Evolutionary conservation across 2,888 invertebrate species (phyloP).

Genomic region (Allygus modestus): DNA sequence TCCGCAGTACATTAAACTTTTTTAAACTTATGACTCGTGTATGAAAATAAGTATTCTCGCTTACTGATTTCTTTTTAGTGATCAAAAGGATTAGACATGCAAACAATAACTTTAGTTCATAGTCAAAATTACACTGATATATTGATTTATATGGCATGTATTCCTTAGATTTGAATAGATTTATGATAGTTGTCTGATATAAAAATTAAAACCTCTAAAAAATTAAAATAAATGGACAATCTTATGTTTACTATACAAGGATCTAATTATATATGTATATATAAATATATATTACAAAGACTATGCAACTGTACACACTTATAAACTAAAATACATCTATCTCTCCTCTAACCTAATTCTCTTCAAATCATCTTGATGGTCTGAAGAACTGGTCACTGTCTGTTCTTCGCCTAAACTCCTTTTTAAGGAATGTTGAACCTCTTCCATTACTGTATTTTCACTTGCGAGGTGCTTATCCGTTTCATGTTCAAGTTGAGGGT

Average conservation of each 20-base stretch:
- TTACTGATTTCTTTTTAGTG: too few species aligned
- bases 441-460: not conserved
- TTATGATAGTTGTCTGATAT: not conserved
- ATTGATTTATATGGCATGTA: not conserved
- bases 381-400: slow-evolving; percentile 52
- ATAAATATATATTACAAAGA: slow-evolving; percentile 42
- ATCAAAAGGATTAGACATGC: too few species aligned
- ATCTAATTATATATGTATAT: slow-evolving; percentile 29
- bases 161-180: slow-evolving; percentile 42
- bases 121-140: too few species aligned
- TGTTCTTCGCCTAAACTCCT: slow-evolving; percentile 55
- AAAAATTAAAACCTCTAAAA: not conserved
- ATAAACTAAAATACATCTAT: slow-evolving; percentile 31
- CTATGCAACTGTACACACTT: slow-evolving; percentile 33
- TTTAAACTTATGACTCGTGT: too few species aligned
- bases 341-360: slow-evolving; percentile 42
- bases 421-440: slow-evolving; percentile 54
- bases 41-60: too few species aligned
- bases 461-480: not conserved
- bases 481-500: slow-evolving; percentile 1
- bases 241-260: slow-evolving; percentile 26
- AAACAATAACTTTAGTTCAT: too few species aligned
- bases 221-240: slow-evolving; percentile 14
- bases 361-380: slow-evolving; percentile 34
- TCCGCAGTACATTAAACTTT: too few species aligned